phyloP scores from a whole-genome alignment of 2,888 invertebrate species.

The Timema podura region DNA sequence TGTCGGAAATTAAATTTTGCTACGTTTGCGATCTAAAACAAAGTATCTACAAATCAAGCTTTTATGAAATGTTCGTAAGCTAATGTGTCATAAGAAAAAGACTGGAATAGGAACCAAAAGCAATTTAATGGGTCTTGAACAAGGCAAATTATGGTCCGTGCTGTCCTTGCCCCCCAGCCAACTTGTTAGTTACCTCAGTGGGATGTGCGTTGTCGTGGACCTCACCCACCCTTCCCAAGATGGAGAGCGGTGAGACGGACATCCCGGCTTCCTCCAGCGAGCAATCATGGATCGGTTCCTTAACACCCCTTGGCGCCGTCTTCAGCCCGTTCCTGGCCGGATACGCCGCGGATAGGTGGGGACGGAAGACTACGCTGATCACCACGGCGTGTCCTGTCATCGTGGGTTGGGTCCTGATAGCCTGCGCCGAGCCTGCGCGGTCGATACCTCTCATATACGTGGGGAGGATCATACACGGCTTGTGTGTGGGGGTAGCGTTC shows the following conservation, averaged over 20 bases:
- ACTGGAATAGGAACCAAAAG: too few relatives aligned
- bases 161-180: too few relatives aligned
- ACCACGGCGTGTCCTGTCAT: conserved; percentile 62
- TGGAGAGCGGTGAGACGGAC: conserved; percentile 48
- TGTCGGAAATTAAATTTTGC: too few relatives aligned
- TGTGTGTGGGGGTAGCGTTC: conserved; percentile 64
- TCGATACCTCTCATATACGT: conserved; percentile 51
- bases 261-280: conserved; percentile 42
- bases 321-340: conserved; percentile 70
- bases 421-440: conserved; percentile 45
- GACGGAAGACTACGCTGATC: conserved; percentile 30
- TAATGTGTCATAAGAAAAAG: too few relatives aligned
- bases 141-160: too few relatives aligned
- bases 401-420: conserved; percentile 65
- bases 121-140: too few relatives aligned
- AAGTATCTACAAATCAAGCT: too few relatives aligned
- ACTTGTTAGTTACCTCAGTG: conserved; percentile 11
- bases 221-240: conserved; percentile 42
- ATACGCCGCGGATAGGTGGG: conserved; percentile 40
- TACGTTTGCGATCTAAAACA: too few relatives aligned
- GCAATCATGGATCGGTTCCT: conserved; percentile 69
- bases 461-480: conserved; percentile 58
- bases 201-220: conserved; percentile 53
- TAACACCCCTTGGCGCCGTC: conserved; percentile 65
- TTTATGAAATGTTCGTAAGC: too few relatives aligned